Evolutionary conservation across 2,113 vertebrate species (phyloP).

Genomic region (Blennius ocellaris): DNA sequence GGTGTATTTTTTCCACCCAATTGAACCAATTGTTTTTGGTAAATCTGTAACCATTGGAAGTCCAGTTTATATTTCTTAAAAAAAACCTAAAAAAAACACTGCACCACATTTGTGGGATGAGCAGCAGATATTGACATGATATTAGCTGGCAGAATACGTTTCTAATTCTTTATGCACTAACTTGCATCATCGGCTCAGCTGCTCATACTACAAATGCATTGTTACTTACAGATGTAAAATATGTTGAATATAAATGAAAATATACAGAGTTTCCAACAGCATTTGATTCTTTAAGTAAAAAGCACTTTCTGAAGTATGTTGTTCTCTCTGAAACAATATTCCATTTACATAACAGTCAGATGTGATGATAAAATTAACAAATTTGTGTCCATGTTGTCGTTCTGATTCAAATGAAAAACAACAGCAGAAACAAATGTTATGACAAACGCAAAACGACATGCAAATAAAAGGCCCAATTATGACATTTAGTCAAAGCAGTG

Average conservation of each 20-base stretch:
- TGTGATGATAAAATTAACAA: background rate
- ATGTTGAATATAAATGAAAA: background rate
- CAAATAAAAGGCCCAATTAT: background rate
- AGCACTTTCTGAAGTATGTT: background rate
- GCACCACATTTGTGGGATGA: no score
- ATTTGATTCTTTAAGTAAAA: no score
- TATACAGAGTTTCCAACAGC: background rate
- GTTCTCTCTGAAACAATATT: background rate
- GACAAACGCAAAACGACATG: slow-evolving; percentile 1
- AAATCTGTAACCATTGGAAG: no score
- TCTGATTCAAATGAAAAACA: slow-evolving; percentile 1
- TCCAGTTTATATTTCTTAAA: no score
- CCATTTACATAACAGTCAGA: background rate
- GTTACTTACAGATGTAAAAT: no score
- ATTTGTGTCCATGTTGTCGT: no score
- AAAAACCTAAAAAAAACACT: no score
- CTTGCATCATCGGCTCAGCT: no score
- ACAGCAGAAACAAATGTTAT: background rate
- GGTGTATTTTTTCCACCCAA: background rate
- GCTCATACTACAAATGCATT: no score
- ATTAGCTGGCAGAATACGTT: no score
- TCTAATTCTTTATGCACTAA: no score
- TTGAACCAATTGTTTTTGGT: background rate
- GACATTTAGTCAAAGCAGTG: slow-evolving; percentile 3
- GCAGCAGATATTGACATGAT: no score